Evolutionary conservation across 1,140 invertebrate genomes (phyloP), one percentile per base, ranked within the genome.

Genomic region (Drusus annulatus): DNA sequence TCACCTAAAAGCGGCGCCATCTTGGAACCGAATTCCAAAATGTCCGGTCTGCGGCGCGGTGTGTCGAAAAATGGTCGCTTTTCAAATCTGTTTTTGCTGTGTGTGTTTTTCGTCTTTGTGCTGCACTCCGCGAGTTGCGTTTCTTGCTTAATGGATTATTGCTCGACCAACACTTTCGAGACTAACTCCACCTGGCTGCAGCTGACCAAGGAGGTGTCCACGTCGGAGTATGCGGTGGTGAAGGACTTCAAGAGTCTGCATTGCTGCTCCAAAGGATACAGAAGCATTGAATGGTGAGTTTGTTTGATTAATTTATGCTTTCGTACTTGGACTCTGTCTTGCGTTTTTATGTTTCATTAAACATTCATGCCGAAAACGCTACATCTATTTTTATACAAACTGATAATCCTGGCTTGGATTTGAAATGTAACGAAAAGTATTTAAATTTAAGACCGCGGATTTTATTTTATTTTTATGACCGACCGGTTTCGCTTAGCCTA

Each of bases 221-320:
- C 89, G 10, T 87, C 86, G 75, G 94, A 95, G 80, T 94, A 92
- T 84, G 93, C 92, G 13, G 91, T 93, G 80, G 89, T 92, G 31
- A 91, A 91, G 58, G 90, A 91, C 25, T 94, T 94, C 89, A 95
- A 95, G 87, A 93, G 93, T 79, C 90, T 95, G 25, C 93, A 94
- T 85, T 95, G 94, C 87, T 95, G 94, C 85, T 91, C 93, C 31
- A 91, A 93, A 83, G 93, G 93, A 84, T 95, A 94, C 84, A 88
- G 93, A 75, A 94, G 93, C 86, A 94, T 95, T 81, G 93, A 94
- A 91, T 95, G 94, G 94, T 94, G 83, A 92, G 92, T 91, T n/a
- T 19, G 6, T 45, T 71, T 50, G 17, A 2, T 45, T 13, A 13
- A 45, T 45, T 28, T 28, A 28, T 2, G 25, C 5, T 28, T 28